phyloP scores from a whole-genome alignment of 2,113 vertebrate species.

The Holacanthus passer region DNA sequence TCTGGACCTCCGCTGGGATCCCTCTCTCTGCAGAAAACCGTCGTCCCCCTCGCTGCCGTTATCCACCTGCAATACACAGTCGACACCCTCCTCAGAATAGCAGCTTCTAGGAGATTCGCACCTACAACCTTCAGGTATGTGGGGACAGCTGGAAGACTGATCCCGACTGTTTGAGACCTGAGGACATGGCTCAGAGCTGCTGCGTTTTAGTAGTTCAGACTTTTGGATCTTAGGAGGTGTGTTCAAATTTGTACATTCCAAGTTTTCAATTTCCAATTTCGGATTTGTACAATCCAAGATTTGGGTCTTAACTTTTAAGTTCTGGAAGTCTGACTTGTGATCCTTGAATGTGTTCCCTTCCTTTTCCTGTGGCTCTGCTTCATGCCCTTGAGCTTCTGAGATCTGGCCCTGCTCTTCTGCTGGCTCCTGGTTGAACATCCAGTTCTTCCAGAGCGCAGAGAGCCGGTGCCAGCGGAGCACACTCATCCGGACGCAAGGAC shows the following conservation, averaged over 20 bases:
- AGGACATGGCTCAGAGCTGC: conserved; percentile 54
- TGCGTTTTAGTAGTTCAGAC: conserved; percentile 12
- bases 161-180: conserved; percentile 2
- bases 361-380: conserved; percentile 2
- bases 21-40: conserved; percentile 88
- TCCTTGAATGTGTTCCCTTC: conserved; percentile 11
- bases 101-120: not conserved
- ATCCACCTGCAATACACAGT: conserved; percentile 93
- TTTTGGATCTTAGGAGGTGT: conserved; percentile 3
- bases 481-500: conserved; percentile 83
- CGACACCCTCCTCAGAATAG: conserved; percentile 66
- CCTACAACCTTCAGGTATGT: not conserved
- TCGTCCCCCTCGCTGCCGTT: conserved; percentile 93
- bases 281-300: conserved; percentile 39
- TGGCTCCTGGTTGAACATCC: conserved; percentile 93
- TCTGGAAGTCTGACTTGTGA: not conserved
- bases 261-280: conserved; percentile 35
- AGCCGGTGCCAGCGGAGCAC: conserved; percentile 87
- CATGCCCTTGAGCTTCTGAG: conserved; percentile 12
- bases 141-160: conserved; percentile 4
- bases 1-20: conserved; percentile 87
- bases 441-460: conserved; percentile 89
- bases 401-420: conserved; percentile 67
- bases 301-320: not conserved
- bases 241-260: conserved; percentile 34